Percentiles rank a stretch among this genome's conserved stretches.
phyloP scores from a whole-genome alignment of 2,797 vertebrate genomes.

The Scyliorhinus canicula region DNA sequence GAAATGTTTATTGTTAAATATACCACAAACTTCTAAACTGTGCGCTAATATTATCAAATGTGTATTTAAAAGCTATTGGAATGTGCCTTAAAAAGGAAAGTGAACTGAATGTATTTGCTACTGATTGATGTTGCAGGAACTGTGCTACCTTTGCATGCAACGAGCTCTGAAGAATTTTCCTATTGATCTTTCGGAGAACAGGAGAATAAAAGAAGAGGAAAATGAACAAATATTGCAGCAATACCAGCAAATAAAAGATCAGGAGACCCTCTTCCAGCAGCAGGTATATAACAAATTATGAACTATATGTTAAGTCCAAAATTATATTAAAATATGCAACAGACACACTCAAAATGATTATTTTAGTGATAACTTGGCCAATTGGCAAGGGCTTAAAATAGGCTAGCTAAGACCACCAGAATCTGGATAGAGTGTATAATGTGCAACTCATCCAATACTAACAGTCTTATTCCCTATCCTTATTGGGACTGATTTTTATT shows the following conservation, averaged over 20 bases:
- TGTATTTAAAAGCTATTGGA: not conserved
- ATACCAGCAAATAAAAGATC: conserved; percentile 56
- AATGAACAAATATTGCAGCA: conserved; percentile 60
- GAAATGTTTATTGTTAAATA: not conserved
- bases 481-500: not conserved
- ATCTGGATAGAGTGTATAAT: not conserved
- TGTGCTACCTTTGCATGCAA: conserved; percentile 75
- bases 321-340: not conserved
- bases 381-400: not conserved
- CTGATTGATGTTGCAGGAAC: conserved; percentile 55
- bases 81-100: not conserved
- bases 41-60: not conserved
- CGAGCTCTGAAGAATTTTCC: conserved; percentile 59
- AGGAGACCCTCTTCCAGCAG: conserved; percentile 53
- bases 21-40: not conserved
- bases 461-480: not conserved
- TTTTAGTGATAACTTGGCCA: not conserved
- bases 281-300: conserved; percentile 52
- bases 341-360: not conserved
- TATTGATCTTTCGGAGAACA: conserved; percentile 52
- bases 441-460: not conserved
- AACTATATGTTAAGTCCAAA: not conserved
- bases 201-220: conserved; percentile 52
- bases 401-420: not conserved
- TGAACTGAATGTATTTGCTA: not conserved